Base-by-base conservation (phyloP, 2,113 vertebrate genomes). In the Isichthys henryi region DNA sequence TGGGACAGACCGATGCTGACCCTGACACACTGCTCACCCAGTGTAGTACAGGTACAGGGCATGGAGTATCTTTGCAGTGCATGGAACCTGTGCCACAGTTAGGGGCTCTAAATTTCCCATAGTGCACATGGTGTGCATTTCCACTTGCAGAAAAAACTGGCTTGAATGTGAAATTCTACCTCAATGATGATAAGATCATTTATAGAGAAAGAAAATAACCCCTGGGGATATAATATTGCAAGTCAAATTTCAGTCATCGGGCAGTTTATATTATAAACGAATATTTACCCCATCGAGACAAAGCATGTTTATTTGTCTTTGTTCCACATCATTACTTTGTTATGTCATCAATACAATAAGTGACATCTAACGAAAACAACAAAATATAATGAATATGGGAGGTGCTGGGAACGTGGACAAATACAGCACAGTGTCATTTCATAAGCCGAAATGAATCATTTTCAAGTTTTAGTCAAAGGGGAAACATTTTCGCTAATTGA, bases 281-380 rank as follows among this genome's bases (percentile, higher is more conserved):
- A 92, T 93, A 92, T 94, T 96, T 95, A 92, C 88, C 91, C 92
- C 93, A 94, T 94, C 91, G 94, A 94, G 94, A 96, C 93, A 93
- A 91, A 95, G 92, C 94, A 96, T 95, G 96, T 97, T 95, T 95
- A 92, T 80, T 70, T 92, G 90, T 94, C 92, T 95, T 93, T 89
- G 94, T 97, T 97, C 95, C 94, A 95, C 94, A 92, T 93, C 94
- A 96, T 97, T 97, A 97, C 95, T 95, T 96, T 94, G 94, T 74
- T 74, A 9, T 43, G 35, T 43, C 74, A 80, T 80, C 31, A 80
- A 19, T 80, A 39, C 17, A 2, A 80, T 17, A 95, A 95, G 93
- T 95, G 96, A 95, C 95, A 94, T 97, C 93, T 93, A 95, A 94
- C 83, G 88, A 94, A 95, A 94, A 94, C 96, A 96, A 95, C 94